Evolutionary conservation across 2,113 vertebrate genomes (phyloP).

Genomic region (Platysternon megacephalum): DNA sequence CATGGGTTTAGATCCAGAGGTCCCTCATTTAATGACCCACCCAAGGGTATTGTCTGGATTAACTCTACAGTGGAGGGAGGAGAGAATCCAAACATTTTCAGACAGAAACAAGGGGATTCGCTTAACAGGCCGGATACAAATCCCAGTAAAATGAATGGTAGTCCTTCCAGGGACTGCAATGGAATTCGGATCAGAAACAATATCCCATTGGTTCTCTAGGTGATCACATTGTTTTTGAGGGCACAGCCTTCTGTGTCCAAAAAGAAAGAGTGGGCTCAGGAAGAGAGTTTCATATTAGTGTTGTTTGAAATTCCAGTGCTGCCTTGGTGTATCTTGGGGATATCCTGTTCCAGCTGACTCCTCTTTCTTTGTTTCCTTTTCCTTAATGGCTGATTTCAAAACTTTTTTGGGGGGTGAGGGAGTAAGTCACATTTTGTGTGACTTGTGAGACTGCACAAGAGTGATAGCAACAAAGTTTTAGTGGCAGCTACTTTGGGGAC

Average conservation of each 20-base stretch:
- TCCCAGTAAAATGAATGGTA: background rate
- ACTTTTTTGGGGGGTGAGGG: background rate
- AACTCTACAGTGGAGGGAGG: background rate
- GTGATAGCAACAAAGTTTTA: background rate
- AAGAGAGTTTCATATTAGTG: background rate
- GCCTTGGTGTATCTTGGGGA: background rate
- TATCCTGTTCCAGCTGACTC: background rate
- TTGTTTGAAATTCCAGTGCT: background rate
- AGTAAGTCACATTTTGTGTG: background rate
- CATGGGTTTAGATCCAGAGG: background rate
- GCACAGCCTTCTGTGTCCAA: background rate
- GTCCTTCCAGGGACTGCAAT: background rate
- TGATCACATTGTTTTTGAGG: constrained; percentile 14
- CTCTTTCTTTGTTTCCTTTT: background rate
- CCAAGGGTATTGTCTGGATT: background rate
- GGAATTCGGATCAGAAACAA: background rate
- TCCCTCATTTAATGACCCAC: background rate
- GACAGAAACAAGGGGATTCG: background rate
- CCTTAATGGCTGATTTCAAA: background rate
- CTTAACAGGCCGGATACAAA: background rate
- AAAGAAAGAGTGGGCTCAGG: background rate
- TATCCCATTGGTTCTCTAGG: constrained; percentile 9
- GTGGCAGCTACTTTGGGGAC: background rate
- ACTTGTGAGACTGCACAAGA: background rate
- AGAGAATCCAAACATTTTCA: background rate